These are phyloP conservation scores for Oncopeltus fasciatus DNA, from an alignment of 1,140 invertebrate genomes.

Conservation along the genomic window DNA sequence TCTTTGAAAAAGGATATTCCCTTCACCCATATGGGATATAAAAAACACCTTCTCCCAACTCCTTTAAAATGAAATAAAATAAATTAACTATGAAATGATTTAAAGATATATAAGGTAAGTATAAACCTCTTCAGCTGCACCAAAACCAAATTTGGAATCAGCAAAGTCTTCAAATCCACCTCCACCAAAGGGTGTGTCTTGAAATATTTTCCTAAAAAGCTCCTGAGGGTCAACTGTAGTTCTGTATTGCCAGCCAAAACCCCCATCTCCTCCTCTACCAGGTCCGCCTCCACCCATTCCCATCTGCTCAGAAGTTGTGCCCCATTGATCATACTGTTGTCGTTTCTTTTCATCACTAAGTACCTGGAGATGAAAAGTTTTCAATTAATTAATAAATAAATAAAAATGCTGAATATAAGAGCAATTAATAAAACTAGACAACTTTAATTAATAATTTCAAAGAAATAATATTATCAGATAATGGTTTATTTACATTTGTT, in stretches of 20 bases:
- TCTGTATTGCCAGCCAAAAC: conserved; percentile 64
- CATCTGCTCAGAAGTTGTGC: conserved; percentile 75
- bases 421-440: too few species aligned
- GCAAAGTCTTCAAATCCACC: conserved; percentile 57
- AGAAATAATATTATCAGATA: too few species aligned
- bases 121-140: conserved; percentile 70
- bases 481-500: too few species aligned
- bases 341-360: conserved; percentile 83
- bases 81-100: too few species aligned
- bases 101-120: too few species aligned
- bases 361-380: conserved; percentile 38
- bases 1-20: too few species aligned
- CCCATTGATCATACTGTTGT: conserved; percentile 87
- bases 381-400: too few species aligned
- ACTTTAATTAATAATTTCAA: too few species aligned
- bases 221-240: conserved; percentile 90
- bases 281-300: conserved; percentile 38
- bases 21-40: too few species aligned
- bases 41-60: too few species aligned
- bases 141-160: conserved; percentile 77
- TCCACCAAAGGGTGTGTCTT: conserved; percentile 53
- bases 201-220: conserved; percentile 82
- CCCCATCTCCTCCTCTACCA: conserved; percentile 33
- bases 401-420: too few species aligned
- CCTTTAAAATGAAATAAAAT: too few species aligned